Evolutionary conservation across 2,113 vertebrate genomes (phyloP).

Genomic region (Montifringilla adamsi): DNA sequence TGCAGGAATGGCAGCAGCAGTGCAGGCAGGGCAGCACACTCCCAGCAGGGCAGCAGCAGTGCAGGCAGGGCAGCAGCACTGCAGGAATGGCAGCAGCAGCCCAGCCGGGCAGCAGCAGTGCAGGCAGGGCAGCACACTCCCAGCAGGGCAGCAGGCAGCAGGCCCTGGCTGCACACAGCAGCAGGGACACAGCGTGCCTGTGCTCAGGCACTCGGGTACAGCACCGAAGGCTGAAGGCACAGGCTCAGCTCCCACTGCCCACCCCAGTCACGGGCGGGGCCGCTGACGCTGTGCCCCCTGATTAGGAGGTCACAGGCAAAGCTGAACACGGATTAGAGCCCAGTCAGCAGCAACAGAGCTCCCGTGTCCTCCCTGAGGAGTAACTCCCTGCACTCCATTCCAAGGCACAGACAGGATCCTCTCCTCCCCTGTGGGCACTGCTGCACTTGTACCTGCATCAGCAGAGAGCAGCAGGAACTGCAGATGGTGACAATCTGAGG

Average conservation of each 20-base stretch:
- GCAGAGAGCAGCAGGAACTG: background rate
- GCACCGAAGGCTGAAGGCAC: background rate
- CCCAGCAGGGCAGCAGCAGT: too few relatives aligned
- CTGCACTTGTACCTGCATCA: background rate
- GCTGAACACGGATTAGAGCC: background rate
- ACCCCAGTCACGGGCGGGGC: background rate
- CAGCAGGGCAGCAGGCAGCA: background rate
- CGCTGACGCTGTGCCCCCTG: background rate
- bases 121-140: background rate
- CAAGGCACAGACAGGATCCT: background rate
- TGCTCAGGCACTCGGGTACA: background rate
- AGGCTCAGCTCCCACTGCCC: background rate
- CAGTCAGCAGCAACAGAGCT: background rate
- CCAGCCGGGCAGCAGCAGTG: too few relatives aligned
- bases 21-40: too few relatives aligned
- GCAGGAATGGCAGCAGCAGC: too few relatives aligned
- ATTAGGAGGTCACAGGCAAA: background rate
- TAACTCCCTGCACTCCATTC: background rate
- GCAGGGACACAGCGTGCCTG: accelerated
- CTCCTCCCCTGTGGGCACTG: background rate
- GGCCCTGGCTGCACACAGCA: background rate
- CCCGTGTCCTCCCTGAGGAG: background rate
- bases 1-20: too few relatives aligned
- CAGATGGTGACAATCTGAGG: background rate
- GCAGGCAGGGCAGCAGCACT: too few relatives aligned